Conservation (phyloP, 2,797 vertebrate species). For the Sylvilagus floridanus region DNA sequence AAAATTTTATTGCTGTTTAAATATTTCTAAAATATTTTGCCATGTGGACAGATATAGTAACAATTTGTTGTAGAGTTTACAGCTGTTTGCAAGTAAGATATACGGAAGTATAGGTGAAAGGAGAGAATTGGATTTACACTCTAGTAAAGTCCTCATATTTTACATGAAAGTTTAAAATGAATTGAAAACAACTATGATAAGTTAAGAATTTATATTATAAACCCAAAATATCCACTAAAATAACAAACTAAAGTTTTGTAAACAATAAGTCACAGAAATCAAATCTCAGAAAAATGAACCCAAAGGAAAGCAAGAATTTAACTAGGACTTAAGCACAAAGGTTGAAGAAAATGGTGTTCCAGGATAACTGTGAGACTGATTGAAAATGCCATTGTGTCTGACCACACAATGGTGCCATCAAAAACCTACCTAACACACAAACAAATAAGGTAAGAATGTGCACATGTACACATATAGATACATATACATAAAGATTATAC, state of each 20-base stretch:
- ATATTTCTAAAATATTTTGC: neutral
- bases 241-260: neutral
- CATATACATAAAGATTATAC: too few relatives aligned
- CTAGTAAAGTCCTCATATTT: too few relatives aligned
- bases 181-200: neutral
- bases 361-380: neutral
- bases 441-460: too few relatives aligned
- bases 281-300: too few relatives aligned
- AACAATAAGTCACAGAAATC: too few relatives aligned
- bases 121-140: too few relatives aligned
- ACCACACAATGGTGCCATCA: neutral
- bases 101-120: too few relatives aligned
- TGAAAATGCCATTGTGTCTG: neutral
- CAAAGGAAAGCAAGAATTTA: too few relatives aligned
- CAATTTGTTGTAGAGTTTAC: neutral
- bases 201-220: too few relatives aligned
- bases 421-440: neutral
- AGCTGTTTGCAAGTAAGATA: neutral
- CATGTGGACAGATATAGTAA: neutral
- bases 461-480: too few relatives aligned
- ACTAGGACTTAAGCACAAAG: neutral
- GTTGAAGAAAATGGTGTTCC: neutral
- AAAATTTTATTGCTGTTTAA: neutral
- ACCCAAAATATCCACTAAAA: too few relatives aligned
- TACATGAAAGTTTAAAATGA: neutral